Evolutionary conservation across 1,140 invertebrate genomes (phyloP), one percentile per base, ranked within the genome.

Genomic region (Euura saliciscinereae): DNA sequence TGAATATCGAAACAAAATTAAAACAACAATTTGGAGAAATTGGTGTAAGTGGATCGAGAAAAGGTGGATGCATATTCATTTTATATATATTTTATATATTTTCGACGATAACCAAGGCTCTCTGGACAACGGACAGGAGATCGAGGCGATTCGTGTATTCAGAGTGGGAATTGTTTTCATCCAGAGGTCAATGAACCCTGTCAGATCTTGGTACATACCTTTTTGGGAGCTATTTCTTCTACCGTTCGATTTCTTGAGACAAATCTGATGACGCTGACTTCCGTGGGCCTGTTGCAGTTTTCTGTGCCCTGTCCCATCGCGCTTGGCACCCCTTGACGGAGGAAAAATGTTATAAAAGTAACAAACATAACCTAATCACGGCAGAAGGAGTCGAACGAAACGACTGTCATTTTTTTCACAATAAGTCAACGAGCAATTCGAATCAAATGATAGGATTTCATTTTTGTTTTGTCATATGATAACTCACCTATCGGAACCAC

Each of bases 151-250:
- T 28, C 28, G 28, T 28, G 28, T 28, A 28, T 28, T 28, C 28
- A 1, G 28, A 28, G 28, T 28, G 28, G 28, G 72, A 82, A 79
- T 82, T 85, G 85, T 85, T 86, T 86, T 86, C 83, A 77, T 75
- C 84, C 79, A 78, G 79, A 78, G 85, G 83, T 86, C 85, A 83
- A 82, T 82, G 83, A 87, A 83, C 84, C 73, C 70, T 44, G 43
- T 45, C 28, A 28, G 65, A 43, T 43, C n/a, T 43, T 71, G 68
- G 69, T 76, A n/a, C n/a, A 73, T 81, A 87, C 86, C 84, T 87
- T 87, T 81, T 86, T 87, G 6, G 86, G 86, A n/a, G 84, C 85
- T 71, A 87, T 87, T 76, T 87, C 85, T 69, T 87, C 86, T 43
- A 87, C 86, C 6, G 85, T 87, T 8, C 77, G 85, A 79, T 87